A percentile compares a stretch with the other conserved stretches of the same genome.
phyloP scores from a whole-genome alignment of 2,797 vertebrate species.

The Lutjanus campechanus region DNA sequence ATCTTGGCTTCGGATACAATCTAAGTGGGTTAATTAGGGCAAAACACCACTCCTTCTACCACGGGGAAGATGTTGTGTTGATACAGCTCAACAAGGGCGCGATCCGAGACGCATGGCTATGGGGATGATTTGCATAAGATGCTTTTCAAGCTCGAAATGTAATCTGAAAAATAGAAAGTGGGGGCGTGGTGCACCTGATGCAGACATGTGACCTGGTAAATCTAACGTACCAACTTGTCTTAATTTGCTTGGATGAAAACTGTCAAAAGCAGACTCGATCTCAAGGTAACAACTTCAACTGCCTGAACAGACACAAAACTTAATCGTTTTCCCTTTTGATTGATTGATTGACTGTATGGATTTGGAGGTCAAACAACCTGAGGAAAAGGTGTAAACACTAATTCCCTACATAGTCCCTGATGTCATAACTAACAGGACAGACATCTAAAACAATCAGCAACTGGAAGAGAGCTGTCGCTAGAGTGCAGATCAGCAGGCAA shows the following conservation, averaged over 20 bases:
- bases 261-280: background rate
- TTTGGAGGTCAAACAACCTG: too few relatives aligned
- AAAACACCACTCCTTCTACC: constrained; percentile 66
- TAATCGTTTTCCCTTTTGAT: too few relatives aligned
- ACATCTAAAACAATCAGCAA: too few relatives aligned
- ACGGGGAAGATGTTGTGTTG: constrained; percentile 69
- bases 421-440: too few relatives aligned
- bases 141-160: constrained; percentile 55
- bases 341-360: too few relatives aligned
- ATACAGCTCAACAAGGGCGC: constrained; percentile 68
- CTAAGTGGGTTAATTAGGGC: constrained; percentile 83
- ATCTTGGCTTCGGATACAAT: constrained; percentile 74
- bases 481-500: too few relatives aligned
- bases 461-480: too few relatives aligned
- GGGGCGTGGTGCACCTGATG: background rate
- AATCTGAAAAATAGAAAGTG: constrained; percentile 1
- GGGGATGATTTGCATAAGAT: constrained; percentile 51
- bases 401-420: too few relatives aligned
- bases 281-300: background rate
- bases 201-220: background rate
- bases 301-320: too few relatives aligned
- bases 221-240: background rate
- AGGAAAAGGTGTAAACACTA: too few relatives aligned
- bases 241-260: background rate
- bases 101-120: constrained; percentile 60